Percentiles rank a stretch among this genome's conserved stretches.
Evolutionary conservation across 1,140 invertebrate genomes (phyloP).

Genomic region (Acyrthosiphon pisum): DNA sequence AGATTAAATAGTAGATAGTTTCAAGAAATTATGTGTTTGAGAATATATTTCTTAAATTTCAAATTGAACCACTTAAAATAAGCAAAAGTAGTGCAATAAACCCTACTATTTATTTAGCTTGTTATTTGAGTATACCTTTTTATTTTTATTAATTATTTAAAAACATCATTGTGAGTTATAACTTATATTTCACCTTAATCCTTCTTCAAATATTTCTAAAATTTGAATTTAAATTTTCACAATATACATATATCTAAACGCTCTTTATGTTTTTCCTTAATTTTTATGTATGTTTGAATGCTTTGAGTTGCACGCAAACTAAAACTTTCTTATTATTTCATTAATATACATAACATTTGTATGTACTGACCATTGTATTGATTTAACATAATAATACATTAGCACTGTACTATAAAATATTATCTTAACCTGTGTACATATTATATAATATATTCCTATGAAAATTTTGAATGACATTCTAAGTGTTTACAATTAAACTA

Average conservation of each 20-base stretch:
- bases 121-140: neutral
- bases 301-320: neutral
- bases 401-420: neutral
- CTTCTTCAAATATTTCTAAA: neutral
- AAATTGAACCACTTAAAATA: neutral
- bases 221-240: neutral
- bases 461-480: neutral
- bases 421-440: neutral
- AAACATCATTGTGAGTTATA: neutral
- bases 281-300: neutral
- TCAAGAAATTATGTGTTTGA: neutral
- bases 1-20: neutral
- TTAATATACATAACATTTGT: neutral
- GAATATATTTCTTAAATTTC: neutral
- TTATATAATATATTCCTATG: constrained; percentile 8
- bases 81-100: neutral
- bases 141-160: neutral
- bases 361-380: neutral
- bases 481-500: neutral
- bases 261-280: neutral
- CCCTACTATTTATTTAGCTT: neutral
- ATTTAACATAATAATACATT: neutral
- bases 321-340: neutral
- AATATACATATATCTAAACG: neutral
- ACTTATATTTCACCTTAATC: neutral